A percentile compares a stretch with the other conserved stretches of the same genome.
Conservation (phyloP, 2,113 vertebrate genomes). For the Ranitomeya imitator region DNA sequence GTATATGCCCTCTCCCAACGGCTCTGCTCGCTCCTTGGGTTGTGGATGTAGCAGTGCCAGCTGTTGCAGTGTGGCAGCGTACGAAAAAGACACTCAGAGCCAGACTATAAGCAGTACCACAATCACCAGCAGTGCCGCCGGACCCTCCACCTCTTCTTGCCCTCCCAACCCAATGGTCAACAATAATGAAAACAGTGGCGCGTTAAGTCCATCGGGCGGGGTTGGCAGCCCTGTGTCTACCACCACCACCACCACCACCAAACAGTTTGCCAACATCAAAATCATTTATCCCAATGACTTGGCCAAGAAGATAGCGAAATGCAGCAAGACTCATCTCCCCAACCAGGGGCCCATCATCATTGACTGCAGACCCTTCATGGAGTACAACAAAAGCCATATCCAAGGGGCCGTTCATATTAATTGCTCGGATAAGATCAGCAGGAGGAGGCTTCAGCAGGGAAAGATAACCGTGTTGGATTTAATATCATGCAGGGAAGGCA, state of each 20-base stretch:
- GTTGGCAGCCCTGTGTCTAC: conserved; percentile 76
- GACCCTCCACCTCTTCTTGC: conserved; percentile 74
- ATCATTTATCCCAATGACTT: conserved; percentile 92
- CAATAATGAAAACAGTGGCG: conserved; percentile 79
- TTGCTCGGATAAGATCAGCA: conserved; percentile 98
- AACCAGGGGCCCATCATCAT: conserved; percentile 92
- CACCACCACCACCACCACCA: conserved; percentile 64
- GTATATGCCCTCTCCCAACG: conserved; percentile 99
- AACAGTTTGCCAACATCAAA: conserved; percentile 78
- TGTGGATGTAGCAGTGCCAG: conserved; percentile 99
- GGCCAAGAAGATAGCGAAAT: conserved; percentile 93
- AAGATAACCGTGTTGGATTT: conserved; percentile 98
- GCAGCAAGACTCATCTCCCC: conserved; percentile 85
- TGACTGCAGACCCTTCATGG: conserved; percentile 96
- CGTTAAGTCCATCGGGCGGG: conserved; percentile 76
- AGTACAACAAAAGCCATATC: conserved; percentile 98
- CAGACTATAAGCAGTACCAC: conserved; percentile 81
- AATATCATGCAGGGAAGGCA: conserved; percentile 93
- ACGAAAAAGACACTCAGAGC: conserved; percentile 91
- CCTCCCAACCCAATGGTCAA: conserved; percentile 83
- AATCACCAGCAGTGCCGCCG: conserved; percentile 72
- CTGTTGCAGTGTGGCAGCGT: conserved; percentile 96
- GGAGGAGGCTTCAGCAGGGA: conserved; percentile 93
- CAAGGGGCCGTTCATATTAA: conserved; percentile 96
- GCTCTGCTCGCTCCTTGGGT: conserved; percentile 98